Percentiles rank a stretch among this genome's conserved stretches.
Evolutionary conservation across 1,140 invertebrate species (phyloP).

Genomic region (Drosophila nannoptera): DNA sequence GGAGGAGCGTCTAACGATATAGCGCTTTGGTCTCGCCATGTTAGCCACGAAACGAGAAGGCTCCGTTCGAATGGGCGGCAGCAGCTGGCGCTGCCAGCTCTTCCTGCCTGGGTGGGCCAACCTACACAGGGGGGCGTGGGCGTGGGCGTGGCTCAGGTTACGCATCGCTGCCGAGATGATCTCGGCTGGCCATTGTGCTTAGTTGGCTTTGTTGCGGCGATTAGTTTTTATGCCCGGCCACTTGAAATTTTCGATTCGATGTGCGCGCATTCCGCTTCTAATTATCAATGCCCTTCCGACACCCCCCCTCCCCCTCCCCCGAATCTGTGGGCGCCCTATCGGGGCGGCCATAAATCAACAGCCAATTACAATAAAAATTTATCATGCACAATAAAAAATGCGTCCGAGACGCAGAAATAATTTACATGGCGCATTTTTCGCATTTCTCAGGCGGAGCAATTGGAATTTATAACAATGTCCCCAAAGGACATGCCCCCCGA

Average conservation of each 20-base stretch:
- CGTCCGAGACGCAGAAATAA: conserved; percentile 63
- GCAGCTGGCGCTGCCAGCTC: conserved; percentile 26
- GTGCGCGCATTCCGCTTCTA: conserved; percentile 21
- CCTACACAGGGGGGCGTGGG: conserved; percentile 5
- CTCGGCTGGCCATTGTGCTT: conserved; percentile 16
- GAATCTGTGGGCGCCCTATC: not conserved
- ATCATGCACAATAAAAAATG: conserved; percentile 73
- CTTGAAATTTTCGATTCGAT: conserved; percentile 32
- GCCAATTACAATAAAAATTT: conserved; percentile 77
- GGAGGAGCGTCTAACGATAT: conserved; percentile 51
- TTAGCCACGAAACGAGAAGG: conserved; percentile 46
- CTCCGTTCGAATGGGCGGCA: not conserved
- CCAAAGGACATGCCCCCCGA: conserved; percentile 51
- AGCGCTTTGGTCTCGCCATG: conserved; percentile 46
- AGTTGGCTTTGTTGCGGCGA: conserved; percentile 45
- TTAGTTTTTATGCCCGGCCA: conserved; percentile 64
- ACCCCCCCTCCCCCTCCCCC: conserved; percentile 10
- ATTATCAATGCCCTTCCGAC: conserved; percentile 31
- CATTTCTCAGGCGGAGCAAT: conserved; percentile 51
- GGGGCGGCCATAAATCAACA: conserved; percentile 67
- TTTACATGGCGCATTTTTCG: conserved; percentile 75
- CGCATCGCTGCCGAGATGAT: conserved; percentile 69
- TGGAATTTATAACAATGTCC: conserved; percentile 76
- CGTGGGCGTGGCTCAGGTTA: conserved; percentile 41
- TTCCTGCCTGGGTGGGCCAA: conserved; percentile 59